Evolutionary conservation across 2,888 invertebrate species (phyloP).

Genomic region (Drosophila mulleri): DNA sequence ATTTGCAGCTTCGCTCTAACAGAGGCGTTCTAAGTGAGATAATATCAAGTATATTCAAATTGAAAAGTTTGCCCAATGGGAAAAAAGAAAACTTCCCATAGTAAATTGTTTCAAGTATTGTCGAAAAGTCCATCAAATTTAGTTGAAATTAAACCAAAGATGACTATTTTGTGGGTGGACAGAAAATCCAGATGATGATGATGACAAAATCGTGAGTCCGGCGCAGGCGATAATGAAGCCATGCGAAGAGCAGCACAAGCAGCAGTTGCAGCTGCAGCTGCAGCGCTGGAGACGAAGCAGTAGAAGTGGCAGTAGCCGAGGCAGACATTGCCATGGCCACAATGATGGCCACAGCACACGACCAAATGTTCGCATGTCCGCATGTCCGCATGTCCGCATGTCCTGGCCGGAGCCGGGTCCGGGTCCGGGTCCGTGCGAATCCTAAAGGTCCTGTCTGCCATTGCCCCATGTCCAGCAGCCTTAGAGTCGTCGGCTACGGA

Average conservation of each 20-base stretch:
- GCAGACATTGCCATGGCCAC: constrained; percentile 39
- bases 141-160: constrained; percentile 5
- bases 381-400: background rate
- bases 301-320: background rate
- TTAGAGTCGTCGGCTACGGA: constrained; percentile 1
- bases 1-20: no score
- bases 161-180: constrained; percentile 59
- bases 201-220: constrained; percentile 29
- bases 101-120: no score
- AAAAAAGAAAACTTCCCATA: background rate
- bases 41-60: background rate
- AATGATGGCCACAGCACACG: constrained; percentile 69
- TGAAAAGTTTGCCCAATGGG: no score
- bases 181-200: constrained; percentile 33
- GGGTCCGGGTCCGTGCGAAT: constrained; percentile 1
- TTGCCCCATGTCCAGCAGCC: constrained; percentile 14
- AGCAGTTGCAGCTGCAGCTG: background rate
- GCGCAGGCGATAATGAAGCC: constrained; percentile 71
- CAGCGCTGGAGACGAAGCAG: background rate
- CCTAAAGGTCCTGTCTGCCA: constrained; percentile 15
- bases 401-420: background rate
- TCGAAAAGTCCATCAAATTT: background rate
- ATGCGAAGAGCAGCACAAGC: constrained; percentile 20
- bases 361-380: constrained; percentile 54
- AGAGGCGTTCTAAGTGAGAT: no score